Evolutionary conservation across 2,888 invertebrate genomes (phyloP), one percentile per base, ranked within the genome.

Genomic region (Allophyes oxyacanthae): DNA sequence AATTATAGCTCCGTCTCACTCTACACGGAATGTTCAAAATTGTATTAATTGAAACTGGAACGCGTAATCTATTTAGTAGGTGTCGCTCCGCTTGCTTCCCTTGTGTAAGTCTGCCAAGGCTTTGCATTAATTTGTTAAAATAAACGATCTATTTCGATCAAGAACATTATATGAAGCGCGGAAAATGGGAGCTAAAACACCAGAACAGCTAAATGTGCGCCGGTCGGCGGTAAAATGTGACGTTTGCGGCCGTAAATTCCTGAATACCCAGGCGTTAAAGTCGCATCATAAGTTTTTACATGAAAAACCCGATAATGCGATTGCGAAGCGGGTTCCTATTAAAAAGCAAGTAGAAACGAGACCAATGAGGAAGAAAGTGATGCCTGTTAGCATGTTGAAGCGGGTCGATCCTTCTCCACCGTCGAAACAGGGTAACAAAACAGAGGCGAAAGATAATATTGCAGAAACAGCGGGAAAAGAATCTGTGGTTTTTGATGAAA

Each of bases 171-270:
- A 66, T 79, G 75, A 52, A 57, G 55, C 14, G 11, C 6, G 4
- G 28, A 78, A 77, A 72, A 89, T 90, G 89, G 85, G 84, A n/a
- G 76, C 87, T 7, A 87, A 85, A 70, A 65, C 81, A 44, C 77
- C 85, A 15, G 77, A 75, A 10, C 84, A 69, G 50, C 45, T 81
- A 38, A 85, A 84, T 64, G 70, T 78, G 2, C 78, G 82, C 33
- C 83, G 78, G 10, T 69, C 75, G 0, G 60, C 73, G 2, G 74
- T 72, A 6, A 86, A 83, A 66, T 91, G 91, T 36, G 80, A 86
- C 15, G 46, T 80, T 26, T 91, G 91, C 49, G 75, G 81, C 0
- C 77, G 83, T 26, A 81, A 80, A 60, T 82, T 90, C 44, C 66
- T 78, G 1, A 86, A 75, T 28, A 43, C 68, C 0, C 71, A 79